Conservation (phyloP, 1,140 invertebrate species). For the Anthonomus grandis region DNA sequence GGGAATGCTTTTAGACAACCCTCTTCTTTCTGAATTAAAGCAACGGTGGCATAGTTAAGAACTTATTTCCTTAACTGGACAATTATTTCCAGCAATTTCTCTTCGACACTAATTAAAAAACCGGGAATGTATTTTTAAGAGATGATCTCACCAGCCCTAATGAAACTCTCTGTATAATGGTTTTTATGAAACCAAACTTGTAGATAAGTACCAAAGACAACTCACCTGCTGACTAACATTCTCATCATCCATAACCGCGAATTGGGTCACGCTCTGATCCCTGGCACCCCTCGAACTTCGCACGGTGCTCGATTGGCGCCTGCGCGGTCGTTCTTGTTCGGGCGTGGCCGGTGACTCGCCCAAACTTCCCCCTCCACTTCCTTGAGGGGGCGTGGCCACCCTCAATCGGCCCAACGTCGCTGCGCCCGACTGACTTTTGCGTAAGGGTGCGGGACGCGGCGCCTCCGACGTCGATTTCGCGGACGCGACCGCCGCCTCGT, state of each 20-base stretch:
- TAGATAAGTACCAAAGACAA: background rate
- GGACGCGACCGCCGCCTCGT: conserved; percentile 43
- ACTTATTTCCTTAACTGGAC: too few species aligned
- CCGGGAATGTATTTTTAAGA: too few species aligned
- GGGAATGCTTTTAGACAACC: too few species aligned
- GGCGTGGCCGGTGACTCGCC: conserved; percentile 46
- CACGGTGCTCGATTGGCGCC: conserved; percentile 42
- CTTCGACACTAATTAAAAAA: too few species aligned
- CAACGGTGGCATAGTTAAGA: too few species aligned
- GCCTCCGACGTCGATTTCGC: conserved; percentile 43
- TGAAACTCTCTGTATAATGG: too few species aligned
- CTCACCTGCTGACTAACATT: conserved; percentile 84
- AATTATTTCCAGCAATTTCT: too few species aligned
- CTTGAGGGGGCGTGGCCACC: conserved; percentile 42
- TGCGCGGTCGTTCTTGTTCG: conserved; percentile 44
- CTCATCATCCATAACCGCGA: conserved; percentile 90
- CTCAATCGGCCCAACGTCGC: conserved; percentile 59
- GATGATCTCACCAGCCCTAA: too few species aligned
- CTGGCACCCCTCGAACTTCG: conserved; percentile 46
- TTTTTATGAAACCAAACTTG: background rate
- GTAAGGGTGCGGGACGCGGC: conserved; percentile 40
- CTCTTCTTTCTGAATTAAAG: too few species aligned
- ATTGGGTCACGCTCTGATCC: conserved; percentile 73
- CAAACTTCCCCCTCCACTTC: conserved; percentile 32
- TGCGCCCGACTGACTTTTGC: conserved; percentile 47